These are phyloP conservation scores for Callionymus lyra DNA, from an alignment of 2,113 vertebrate species.

Conservation along the genomic window DNA sequence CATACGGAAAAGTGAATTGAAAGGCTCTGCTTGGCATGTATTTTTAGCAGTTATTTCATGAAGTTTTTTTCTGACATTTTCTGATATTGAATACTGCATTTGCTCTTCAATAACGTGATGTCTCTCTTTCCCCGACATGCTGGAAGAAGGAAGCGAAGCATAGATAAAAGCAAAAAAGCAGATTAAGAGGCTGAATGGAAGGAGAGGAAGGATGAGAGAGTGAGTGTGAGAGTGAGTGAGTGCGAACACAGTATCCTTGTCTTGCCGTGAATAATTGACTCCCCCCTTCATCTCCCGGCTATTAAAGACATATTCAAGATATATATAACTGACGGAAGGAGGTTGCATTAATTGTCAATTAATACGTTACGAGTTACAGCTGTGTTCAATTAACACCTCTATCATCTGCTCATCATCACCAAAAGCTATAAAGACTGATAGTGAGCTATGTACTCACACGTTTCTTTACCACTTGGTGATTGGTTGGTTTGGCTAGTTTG, in stretches of 20 bases:
- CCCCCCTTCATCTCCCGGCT: slow-evolving; percentile 7
- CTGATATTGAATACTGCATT: background rate
- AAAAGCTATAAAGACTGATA: background rate
- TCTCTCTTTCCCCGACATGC: background rate
- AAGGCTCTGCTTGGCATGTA: background rate
- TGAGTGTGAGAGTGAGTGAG: slow-evolving; percentile 7
- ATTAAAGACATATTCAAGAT: slow-evolving; percentile 37
- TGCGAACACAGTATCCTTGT: slow-evolving; percentile 29
- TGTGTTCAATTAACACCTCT: slow-evolving; percentile 66
- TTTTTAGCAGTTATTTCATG: background rate
- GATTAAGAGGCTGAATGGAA: slow-evolving; percentile 39
- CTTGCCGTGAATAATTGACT: slow-evolving; percentile 40
- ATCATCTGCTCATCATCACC: background rate
- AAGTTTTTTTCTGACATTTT: background rate
- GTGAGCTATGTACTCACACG: too few species aligned
- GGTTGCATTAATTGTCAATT: slow-evolving; percentile 71
- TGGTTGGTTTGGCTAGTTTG: too few species aligned
- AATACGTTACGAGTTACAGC: slow-evolving; percentile 69
- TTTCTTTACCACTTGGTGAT: too few species aligned
- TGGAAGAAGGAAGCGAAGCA: slow-evolving; percentile 29
- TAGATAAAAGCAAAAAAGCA: slow-evolving; percentile 44
- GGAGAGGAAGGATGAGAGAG: slow-evolving; percentile 16
- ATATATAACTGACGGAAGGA: slow-evolving; percentile 23
- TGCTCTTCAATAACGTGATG: background rate
- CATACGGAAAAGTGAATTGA: too few species aligned